These are phyloP conservation scores for Chromoteleia sp. DNA, from an alignment of 2,888 invertebrate species.

Conservation along the genomic window DNA sequence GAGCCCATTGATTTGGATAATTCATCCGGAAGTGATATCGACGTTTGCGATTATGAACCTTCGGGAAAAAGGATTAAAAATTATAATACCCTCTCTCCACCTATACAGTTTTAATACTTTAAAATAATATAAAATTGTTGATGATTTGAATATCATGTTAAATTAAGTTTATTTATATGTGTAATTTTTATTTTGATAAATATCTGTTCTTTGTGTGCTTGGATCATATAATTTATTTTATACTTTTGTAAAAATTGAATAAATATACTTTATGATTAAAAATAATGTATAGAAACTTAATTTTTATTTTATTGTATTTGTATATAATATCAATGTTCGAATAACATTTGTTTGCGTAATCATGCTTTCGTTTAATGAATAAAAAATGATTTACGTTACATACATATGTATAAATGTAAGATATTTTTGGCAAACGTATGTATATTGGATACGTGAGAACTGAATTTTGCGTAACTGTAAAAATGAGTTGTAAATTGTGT, in stretches of 20 bases:
- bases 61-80: slow-evolving; percentile 71
- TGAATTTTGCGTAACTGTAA: slow-evolving; percentile 66
- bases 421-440: background rate
- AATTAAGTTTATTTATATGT: background rate
- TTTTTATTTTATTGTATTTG: too few species aligned
- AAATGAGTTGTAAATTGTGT: slow-evolving; percentile 16
- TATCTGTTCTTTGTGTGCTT: background rate
- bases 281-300: too few species aligned
- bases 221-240: slow-evolving; percentile 1
- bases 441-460: slow-evolving; percentile 36
- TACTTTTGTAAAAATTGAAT: slow-evolving; percentile 2
- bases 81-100: slow-evolving; percentile 62
- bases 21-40: slow-evolving; percentile 75
- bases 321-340: too few species aligned
- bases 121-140: background rate
- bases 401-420: background rate
- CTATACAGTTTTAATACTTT: slow-evolving; percentile 59
- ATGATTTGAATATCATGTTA: background rate
- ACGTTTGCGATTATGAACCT: slow-evolving; percentile 76
- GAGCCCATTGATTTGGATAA: slow-evolving; percentile 72
- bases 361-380: too few species aligned
- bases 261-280: background rate
- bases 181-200: background rate
- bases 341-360: too few species aligned
- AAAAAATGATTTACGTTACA: background rate